Conservation (phyloP, 2,797 vertebrate species). For the Vultur gryphus region DNA sequence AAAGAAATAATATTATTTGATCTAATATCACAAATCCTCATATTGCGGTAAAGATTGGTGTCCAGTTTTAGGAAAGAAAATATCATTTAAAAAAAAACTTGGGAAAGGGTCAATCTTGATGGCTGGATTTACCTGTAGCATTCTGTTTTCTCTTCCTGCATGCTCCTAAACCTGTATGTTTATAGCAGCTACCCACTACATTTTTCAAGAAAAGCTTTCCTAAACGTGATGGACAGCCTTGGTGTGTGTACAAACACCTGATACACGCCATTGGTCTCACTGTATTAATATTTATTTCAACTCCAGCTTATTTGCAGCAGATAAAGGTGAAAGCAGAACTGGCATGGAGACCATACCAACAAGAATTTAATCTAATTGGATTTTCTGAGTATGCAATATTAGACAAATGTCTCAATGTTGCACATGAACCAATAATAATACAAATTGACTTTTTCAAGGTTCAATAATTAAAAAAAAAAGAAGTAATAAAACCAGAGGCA, state of each 20-base stretch:
- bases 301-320: neutral
- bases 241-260: neutral
- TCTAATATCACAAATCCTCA: neutral
- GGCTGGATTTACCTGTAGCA: neutral
- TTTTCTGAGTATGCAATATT: neutral
- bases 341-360: neutral
- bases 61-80: neutral
- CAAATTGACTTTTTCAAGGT: neutral
- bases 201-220: neutral
- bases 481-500: neutral
- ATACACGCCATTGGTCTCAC: neutral
- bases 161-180: neutral
- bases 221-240: neutral
- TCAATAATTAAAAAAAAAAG: neutral
- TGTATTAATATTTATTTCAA: neutral
- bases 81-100: neutral
- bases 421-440: neutral
- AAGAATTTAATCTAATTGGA: neutral
- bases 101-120: neutral
- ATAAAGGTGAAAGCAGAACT: neutral
- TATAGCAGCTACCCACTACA: fast-evolving
- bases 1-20: neutral
- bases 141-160: neutral
- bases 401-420: neutral
- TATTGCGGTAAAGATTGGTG: neutral